Percentiles rank a stretch among this genome's conserved stretches.
Evolutionary conservation across 2,113 vertebrate species (phyloP).

Genomic region (Equus przewalskii): DNA sequence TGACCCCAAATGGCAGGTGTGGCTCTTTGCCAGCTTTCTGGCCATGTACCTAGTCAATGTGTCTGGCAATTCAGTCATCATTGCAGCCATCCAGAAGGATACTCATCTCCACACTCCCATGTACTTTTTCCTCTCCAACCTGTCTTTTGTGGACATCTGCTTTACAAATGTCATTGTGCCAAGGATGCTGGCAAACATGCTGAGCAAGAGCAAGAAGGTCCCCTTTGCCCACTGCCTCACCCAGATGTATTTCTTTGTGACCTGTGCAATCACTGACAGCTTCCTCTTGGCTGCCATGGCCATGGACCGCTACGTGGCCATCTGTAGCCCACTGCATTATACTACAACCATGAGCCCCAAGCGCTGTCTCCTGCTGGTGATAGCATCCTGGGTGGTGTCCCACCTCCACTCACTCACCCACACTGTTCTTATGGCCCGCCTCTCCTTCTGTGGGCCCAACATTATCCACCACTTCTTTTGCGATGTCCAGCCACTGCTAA

Average conservation of each 20-base stretch:
- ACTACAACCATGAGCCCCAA: slow-evolving; percentile 30
- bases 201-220: slow-evolving; percentile 50
- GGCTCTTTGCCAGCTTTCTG: slow-evolving; percentile 70
- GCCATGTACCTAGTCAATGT: slow-evolving; percentile 71
- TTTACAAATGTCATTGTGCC: slow-evolving; percentile 69
- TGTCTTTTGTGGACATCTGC: slow-evolving; percentile 74
- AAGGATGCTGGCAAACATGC: slow-evolving; percentile 64
- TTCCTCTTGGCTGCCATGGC: slow-evolving; percentile 64
- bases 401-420: slow-evolving; percentile 63
- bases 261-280: slow-evolving; percentile 58
- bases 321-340: slow-evolving; percentile 62
- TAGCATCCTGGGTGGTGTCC: slow-evolving; percentile 37
- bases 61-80: slow-evolving; percentile 71
- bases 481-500: slow-evolving; percentile 68
- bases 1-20: slow-evolving; percentile 26
- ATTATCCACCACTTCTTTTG: slow-evolving; percentile 79
- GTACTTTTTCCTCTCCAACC: slow-evolving; percentile 78
- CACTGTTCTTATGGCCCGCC: slow-evolving; percentile 50
- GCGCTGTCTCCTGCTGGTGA: neutral
- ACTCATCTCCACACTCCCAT: slow-evolving; percentile 62
- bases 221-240: slow-evolving; percentile 60
- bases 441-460: slow-evolving; percentile 78
- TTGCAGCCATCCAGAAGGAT: slow-evolving; percentile 49
- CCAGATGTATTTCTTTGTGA: slow-evolving; percentile 81
- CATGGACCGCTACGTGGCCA: slow-evolving; percentile 55